Evolutionary conservation across 2,888 invertebrate genomes (phyloP), one percentile per base, ranked within the genome.

Genomic region (Diarsia dahlii): DNA sequence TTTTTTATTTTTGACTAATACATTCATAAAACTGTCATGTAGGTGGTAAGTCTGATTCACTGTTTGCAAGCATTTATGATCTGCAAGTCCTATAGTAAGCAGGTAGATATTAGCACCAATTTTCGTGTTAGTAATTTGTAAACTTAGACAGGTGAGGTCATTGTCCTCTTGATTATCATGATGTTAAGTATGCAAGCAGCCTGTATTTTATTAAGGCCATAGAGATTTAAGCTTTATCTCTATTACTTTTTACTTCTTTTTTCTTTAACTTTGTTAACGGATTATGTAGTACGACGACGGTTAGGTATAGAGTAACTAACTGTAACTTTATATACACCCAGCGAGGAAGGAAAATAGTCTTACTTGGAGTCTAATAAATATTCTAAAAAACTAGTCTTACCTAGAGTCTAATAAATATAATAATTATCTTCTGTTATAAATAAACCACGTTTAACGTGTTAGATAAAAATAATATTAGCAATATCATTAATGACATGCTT

Each of bases 141-240:
- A 74, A 48, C 4, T 64, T n/a, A 71, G 50, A 68, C 74, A 60
- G 20, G 48, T 65, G 12, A 71, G 65, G 78, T 69, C 75, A 66
- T 58, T 72, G 79, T 54, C 28, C 63, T 69, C 23, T 54, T 23
- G 50, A 34, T 50, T 60, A 71, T 65, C 62, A 18, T n/a, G 23
- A 56, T 68, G 34, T 77, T 34, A 54, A 18, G 20, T 54, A 70
- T 28, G 62, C 60, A 70, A 69, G 28, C 54, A 69, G 71, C 66
- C 58, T 65, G 68, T 74, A 3, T 72, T 56, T 50, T 56, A 50
- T 75, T 48, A 58, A 45, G 3, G 52, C 9, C 28, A 64, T 46
- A 65, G 34, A 63, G 12, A 56, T 65, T 64, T 50, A 54, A 74
- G 23, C 45, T 52, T 67, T 68, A 69, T 20, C 10, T 34, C 5